Evolutionary conservation across 2,113 vertebrate species (phyloP).

Genomic region (Paralichthys olivaceus): DNA sequence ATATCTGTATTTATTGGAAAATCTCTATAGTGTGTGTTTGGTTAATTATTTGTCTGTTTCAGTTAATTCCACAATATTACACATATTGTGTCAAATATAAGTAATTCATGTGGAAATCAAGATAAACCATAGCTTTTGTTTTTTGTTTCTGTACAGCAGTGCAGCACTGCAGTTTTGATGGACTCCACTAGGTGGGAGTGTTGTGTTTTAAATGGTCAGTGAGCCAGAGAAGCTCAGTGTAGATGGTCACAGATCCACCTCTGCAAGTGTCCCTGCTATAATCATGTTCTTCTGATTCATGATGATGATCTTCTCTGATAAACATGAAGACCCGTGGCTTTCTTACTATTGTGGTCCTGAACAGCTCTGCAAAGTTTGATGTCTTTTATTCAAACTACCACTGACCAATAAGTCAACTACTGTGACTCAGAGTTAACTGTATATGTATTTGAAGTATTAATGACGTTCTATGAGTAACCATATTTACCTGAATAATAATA

Average conservation of each 20-base stretch:
- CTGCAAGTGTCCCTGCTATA: neutral
- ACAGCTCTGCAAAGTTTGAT: neutral
- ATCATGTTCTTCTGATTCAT: neutral
- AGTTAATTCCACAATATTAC: neutral
- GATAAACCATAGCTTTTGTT: neutral
- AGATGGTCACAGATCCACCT: no score
- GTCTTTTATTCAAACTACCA: neutral
- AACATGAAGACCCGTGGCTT: neutral
- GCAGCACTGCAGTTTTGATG: neutral
- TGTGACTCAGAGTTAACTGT: neutral
- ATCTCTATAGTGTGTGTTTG: neutral
- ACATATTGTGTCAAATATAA: neutral
- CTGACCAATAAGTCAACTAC: neutral
- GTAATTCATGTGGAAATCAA: neutral
- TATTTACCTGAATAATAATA: no score
- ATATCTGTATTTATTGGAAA: neutral
- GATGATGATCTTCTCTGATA: neutral
- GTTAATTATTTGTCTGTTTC: neutral
- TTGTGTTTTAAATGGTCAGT: conserved; percentile 26
- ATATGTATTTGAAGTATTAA: no score
- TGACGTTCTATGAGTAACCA: no score
- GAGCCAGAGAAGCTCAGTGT: neutral
- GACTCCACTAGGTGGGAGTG: conserved; percentile 41
- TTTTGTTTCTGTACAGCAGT: no score
- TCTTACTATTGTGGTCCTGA: neutral